Percentiles rank a stretch among this genome's conserved stretches.
Evolutionary conservation across 2,888 invertebrate species (phyloP).

Genomic region (Keiferia lycopersicella): DNA sequence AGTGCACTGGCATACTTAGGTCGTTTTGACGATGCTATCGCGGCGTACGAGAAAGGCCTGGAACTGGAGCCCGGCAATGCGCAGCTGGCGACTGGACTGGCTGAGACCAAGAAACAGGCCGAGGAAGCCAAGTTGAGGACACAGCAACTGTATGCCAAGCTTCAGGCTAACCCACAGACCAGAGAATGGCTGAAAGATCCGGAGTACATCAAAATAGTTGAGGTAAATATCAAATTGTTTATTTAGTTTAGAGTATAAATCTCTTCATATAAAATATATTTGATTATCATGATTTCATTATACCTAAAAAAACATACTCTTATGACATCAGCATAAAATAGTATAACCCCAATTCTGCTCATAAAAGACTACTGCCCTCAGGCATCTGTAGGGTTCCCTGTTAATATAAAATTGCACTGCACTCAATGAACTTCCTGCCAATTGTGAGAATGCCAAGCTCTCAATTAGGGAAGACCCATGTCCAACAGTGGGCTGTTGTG

Average conservation of each 20-base stretch:
- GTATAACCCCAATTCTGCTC: too few species aligned
- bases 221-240: conserved; percentile 64
- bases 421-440: too few species aligned
- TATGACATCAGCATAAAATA: too few species aligned
- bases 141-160: conserved; percentile 77
- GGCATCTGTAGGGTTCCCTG: too few species aligned
- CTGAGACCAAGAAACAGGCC: conserved; percentile 79
- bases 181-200: conserved; percentile 87
- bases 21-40: conserved; percentile 87
- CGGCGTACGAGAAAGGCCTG: conserved; percentile 86
- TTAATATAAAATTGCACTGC: too few species aligned
- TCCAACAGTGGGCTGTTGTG: too few species aligned
- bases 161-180: conserved; percentile 86
- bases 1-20: conserved; percentile 90
- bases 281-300: too few species aligned
- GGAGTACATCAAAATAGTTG: conserved; percentile 84
- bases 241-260: not conserved
- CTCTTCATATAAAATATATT: too few species aligned
- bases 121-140: conserved; percentile 46
- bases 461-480: too few species aligned
- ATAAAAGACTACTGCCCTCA: too few species aligned
- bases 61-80: conserved; percentile 87
- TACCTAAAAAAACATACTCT: too few species aligned
- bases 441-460: too few species aligned
- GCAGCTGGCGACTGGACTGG: conserved; percentile 85